Conservation (phyloP, 2,113 vertebrate species). For the Pao palembangensis region DNA sequence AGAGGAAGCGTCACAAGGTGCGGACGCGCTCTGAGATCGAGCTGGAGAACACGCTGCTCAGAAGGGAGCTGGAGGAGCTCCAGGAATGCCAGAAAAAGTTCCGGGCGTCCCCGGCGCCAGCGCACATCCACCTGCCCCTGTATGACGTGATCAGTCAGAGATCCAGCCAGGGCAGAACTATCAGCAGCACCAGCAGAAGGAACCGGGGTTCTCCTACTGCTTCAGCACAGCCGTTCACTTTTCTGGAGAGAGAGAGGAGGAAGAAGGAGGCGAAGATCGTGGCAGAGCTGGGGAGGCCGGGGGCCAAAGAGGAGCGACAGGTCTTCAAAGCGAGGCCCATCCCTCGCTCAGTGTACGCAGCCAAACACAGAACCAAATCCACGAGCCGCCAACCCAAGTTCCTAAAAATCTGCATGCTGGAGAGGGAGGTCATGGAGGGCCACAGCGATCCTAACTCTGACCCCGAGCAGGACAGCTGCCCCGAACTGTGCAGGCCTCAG, state of each 20-base stretch:
- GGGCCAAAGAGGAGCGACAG: constrained; percentile 59
- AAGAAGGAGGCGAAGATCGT: constrained; percentile 76
- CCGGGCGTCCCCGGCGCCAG: constrained; percentile 83
- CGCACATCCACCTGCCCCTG: constrained; percentile 75
- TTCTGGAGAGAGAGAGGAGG: constrained; percentile 83
- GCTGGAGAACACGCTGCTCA: constrained; percentile 74
- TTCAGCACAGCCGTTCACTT: constrained; percentile 80
- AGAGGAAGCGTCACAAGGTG: constrained; percentile 74
- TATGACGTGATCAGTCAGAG: constrained; percentile 75
- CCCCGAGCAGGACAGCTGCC: constrained; percentile 11
- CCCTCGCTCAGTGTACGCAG: constrained; percentile 76
- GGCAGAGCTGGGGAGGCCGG: constrained; percentile 70
- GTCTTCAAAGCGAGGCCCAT: constrained; percentile 83
- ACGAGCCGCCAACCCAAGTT: constrained; percentile 28
- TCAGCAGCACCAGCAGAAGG: background rate
- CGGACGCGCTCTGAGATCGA: constrained; percentile 80
- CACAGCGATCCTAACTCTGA: constrained; percentile 28
- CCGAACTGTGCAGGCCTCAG: constrained; percentile 13
- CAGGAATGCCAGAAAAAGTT: constrained; percentile 85
- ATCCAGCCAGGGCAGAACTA: background rate
- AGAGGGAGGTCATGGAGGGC: constrained; percentile 35
- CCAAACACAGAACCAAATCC: constrained; percentile 34
- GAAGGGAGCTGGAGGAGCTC: constrained; percentile 82
- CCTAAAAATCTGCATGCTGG: constrained; percentile 26
- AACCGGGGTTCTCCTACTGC: constrained; percentile 61